phyloP scores from a whole-genome alignment of 2,113 vertebrate species.

The Marmota flaviventris region DNA sequence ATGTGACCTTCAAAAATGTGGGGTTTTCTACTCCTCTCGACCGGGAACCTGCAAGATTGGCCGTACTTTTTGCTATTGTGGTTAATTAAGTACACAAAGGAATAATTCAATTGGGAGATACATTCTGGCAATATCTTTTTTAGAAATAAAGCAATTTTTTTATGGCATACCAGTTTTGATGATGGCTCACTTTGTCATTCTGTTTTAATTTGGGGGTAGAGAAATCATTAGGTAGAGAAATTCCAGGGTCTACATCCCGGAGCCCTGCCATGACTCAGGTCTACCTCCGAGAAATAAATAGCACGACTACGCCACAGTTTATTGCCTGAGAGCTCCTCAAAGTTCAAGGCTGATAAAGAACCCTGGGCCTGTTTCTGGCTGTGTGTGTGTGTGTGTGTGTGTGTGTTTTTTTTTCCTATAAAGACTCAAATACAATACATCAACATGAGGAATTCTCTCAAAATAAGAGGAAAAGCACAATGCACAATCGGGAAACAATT shows the following conservation, averaged over 20 bases:
- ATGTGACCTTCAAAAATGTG: neutral
- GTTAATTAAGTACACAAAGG: neutral
- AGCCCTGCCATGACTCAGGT: neutral
- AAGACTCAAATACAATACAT: neutral
- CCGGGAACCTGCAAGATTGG: neutral
- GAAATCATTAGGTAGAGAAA: neutral
- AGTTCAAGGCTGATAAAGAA: neutral
- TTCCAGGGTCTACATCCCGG: neutral
- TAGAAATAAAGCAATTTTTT: neutral
- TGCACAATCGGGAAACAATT: neutral
- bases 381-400: no score
- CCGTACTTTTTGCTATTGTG: neutral
- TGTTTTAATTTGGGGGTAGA: conserved; percentile 7
- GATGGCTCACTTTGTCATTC: neutral
- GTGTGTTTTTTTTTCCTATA: neutral
- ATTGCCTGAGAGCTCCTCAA: conserved; percentile 15
- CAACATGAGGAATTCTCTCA: neutral
- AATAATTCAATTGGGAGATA: neutral
- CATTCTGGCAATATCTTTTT: neutral
- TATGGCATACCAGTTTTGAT: neutral
- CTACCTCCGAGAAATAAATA: neutral
- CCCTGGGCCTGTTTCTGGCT: neutral
- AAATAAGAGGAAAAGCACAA: neutral
- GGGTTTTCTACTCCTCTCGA: neutral
- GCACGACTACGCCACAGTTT: neutral